Conservation (phyloP, 2,113 vertebrate species). For the Gracilinanus agilis region DNA sequence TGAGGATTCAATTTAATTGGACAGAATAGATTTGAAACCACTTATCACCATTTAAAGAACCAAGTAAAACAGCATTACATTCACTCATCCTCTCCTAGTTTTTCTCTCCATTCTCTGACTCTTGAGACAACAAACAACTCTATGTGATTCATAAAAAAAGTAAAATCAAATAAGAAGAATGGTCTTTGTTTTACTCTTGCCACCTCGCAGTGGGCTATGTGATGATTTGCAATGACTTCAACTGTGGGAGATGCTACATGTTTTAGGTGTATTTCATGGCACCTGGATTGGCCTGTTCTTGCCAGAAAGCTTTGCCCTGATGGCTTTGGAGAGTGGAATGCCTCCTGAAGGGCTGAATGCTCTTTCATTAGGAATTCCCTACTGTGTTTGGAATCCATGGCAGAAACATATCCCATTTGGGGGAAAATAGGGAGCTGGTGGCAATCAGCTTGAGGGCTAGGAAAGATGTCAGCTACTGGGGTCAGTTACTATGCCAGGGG, state of each 20-base stretch:
- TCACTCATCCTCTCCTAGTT: constrained; percentile 42
- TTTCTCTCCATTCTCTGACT: constrained; percentile 40
- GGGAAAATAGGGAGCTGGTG: neutral
- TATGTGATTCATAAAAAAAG: neutral
- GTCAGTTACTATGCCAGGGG: neutral
- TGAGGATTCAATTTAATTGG: constrained; percentile 74
- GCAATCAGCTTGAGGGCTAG: neutral
- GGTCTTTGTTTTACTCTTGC: neutral
- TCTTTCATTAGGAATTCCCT: neutral
- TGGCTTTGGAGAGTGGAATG: no score
- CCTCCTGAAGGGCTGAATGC: neutral
- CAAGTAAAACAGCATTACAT: constrained; percentile 36
- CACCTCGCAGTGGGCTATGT: neutral
- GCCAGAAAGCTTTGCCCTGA: neutral
- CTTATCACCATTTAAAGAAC: constrained; percentile 80
- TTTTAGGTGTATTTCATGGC: rapidly evolving
- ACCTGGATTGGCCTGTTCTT: neutral
- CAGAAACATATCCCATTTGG: neutral
- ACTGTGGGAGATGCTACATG: no score
- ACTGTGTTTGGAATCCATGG: neutral
- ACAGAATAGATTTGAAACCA: constrained; percentile 75
- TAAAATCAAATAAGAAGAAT: neutral
- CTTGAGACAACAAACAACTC: neutral
- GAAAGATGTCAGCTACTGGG: neutral
- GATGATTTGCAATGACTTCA: neutral